phyloP scores from a whole-genome alignment of 2,113 vertebrate genomes.

The Cyanoderma ruficeps region DNA sequence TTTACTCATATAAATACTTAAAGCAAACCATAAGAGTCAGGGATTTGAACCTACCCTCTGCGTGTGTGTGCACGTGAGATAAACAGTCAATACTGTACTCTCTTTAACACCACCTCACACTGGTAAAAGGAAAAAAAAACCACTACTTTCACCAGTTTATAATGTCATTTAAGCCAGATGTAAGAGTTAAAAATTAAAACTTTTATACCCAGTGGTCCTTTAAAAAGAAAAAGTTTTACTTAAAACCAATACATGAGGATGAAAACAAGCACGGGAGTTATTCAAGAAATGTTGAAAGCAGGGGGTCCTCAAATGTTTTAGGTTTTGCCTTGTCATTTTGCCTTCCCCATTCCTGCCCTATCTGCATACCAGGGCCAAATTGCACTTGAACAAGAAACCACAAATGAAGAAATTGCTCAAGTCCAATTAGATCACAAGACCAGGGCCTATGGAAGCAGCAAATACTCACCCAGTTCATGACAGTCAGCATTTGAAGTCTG shows the following conservation, averaged over 20 bases:
- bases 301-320: background rate
- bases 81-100: background rate
- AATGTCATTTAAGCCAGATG: background rate
- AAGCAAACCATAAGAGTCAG: background rate
- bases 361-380: background rate
- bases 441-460: background rate
- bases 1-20: background rate
- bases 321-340: background rate
- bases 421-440: background rate
- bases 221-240: background rate
- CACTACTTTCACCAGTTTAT: background rate
- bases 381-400: background rate
- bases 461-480: background rate
- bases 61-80: background rate
- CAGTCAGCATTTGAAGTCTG: background rate
- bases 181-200: background rate
- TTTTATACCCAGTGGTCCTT: background rate
- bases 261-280: background rate
- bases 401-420: background rate
- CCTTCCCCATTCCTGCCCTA: conserved; percentile 5
- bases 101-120: background rate
- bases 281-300: background rate
- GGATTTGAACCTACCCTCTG: background rate
- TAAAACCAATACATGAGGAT: background rate
- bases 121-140: background rate